Evolutionary conservation across 2,888 invertebrate species (phyloP), one percentile per base, ranked within the genome.

Genomic region (Uloborus plumipes): DNA sequence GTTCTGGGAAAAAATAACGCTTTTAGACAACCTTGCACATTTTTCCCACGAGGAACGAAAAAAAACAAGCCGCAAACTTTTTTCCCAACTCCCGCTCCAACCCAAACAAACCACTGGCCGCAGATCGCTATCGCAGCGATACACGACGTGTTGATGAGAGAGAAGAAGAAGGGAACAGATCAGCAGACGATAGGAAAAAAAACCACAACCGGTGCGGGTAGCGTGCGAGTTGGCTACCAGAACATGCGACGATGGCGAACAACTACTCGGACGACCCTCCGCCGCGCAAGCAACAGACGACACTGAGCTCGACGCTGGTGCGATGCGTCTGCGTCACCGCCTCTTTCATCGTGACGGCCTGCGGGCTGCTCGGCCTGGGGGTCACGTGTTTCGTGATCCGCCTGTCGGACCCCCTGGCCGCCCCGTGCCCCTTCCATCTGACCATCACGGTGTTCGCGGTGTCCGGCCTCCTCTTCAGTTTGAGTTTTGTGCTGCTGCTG

Each of bases 291-390:
- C 74, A 69, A 31, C 74, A 70, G 61, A 20, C 71, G 14, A 71
- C 81, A 15, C 65, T 82, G n/a, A 71, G 75, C 26, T 61, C 75
- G 13, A 53, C 55, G 15, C 53, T 76, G 26, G 81, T 82, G 39
- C 70, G 76, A 14, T 76, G 75, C 31, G 59, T 82, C 18, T 82
- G 81, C 66, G 49, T 82, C 39, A 71, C 81, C 4, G 65, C 74
- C 11, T 65, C 75, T 0, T 71, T 75, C 16, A 69, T 82, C 20
- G 71, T 71, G 16, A 66, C 71, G 6, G 81, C 75, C 7, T 67
- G 65, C 61, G 81, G 70, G n/a, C 71, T 82, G 13, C 66, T 82
- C 16, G 81, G 71, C 16, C 62, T 82, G 0, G 81, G 81, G 9
- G 70, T 71, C 7, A 66, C 81, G 9, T 82, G 81, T 20, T 65